phyloP scores from a whole-genome alignment of 2,113 vertebrate genomes.

The Poicephalus meyeri region DNA sequence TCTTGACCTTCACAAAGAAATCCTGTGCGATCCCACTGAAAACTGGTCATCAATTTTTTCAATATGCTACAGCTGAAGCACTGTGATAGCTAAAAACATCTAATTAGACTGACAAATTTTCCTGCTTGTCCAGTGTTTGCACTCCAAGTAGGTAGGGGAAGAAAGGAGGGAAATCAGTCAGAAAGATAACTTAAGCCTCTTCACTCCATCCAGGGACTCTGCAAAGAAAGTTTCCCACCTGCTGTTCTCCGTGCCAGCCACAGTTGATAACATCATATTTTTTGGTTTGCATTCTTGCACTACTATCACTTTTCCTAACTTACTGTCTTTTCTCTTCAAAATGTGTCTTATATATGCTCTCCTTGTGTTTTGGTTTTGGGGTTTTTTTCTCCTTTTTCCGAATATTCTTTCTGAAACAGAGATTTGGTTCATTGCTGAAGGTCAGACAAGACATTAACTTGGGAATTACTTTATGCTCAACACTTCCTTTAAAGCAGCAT shows the following conservation, averaged over 20 bases:
- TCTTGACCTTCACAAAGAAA: slow-evolving; percentile 56
- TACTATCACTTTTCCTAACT: neutral
- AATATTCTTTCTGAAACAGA: neutral
- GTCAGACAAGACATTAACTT: neutral
- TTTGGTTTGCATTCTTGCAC: neutral
- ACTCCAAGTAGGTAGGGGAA: neutral
- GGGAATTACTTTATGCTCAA: slow-evolving; percentile 24
- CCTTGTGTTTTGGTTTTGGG: neutral
- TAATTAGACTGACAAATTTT: neutral
- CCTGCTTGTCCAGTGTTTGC: neutral
- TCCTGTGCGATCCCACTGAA: neutral
- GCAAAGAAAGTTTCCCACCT: neutral
- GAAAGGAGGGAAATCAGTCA: neutral
- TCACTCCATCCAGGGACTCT: neutral
- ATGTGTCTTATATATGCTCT: neutral
- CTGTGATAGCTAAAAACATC: neutral
- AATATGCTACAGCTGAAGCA: neutral
- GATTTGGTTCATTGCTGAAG: neutral
- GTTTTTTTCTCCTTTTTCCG: neutral
- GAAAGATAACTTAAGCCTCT: neutral
- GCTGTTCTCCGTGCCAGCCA: neutral
- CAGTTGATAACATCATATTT: neutral
- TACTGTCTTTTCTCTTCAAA: neutral
- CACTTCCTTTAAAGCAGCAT: neutral
- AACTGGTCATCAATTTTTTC: neutral